These are phyloP conservation scores for Melieria picta DNA, from an alignment of 2,888 invertebrate genomes.

Conservation along the genomic window DNA sequence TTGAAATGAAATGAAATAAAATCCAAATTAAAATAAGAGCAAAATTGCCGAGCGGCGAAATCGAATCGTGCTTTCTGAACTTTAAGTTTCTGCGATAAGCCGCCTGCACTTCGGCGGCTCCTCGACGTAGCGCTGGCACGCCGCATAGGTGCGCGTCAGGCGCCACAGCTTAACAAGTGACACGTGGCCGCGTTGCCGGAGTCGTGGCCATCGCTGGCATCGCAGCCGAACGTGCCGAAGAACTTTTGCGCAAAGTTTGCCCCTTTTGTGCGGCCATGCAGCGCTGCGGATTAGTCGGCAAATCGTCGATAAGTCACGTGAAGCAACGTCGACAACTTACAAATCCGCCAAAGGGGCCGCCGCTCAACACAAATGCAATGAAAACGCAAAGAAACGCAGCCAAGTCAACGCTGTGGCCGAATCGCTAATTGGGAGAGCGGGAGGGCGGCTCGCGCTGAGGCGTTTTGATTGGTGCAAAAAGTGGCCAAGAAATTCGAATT, in stretches of 20 bases:
- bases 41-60: conserved; percentile 5
- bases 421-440: too few species aligned
- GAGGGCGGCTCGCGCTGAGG: too few species aligned
- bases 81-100: conserved; percentile 20
- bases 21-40: neutral
- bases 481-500: too few species aligned
- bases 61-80: conserved; percentile 30
- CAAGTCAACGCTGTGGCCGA: too few species aligned
- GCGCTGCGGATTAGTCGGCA: conserved; percentile 25
- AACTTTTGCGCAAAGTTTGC: conserved; percentile 38
- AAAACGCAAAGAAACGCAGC: too few species aligned
- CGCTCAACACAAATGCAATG: too few species aligned
- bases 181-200: neutral
- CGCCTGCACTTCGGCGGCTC: conserved; percentile 30
- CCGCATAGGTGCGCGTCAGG: neutral
- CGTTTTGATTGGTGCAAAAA: too few species aligned
- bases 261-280: neutral
- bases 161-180: neutral
- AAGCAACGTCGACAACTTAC: conserved; percentile 42
- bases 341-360: conserved; percentile 29
- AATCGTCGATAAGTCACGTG: conserved; percentile 47
- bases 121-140: conserved; percentile 33
- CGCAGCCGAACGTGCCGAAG: conserved; percentile 43
- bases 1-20: too few species aligned
- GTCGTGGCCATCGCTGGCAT: neutral